Base-by-base conservation (phyloP, 2,888 invertebrate genomes). In the Didymodactylos carnosus region DNA sequence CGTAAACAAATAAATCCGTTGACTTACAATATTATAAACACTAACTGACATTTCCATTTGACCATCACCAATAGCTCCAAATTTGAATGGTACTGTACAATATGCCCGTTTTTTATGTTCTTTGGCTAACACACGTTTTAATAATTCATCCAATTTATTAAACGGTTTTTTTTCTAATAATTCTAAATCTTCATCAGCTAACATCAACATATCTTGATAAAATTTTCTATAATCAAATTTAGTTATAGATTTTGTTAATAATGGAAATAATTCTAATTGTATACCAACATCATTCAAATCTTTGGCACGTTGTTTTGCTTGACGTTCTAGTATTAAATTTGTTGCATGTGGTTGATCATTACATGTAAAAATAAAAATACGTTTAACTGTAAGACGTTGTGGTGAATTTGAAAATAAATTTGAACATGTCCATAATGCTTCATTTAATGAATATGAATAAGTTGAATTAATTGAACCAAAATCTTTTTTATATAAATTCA, bases 241-340 rank as follows among this genome's bases (percentile, higher is more conserved):
- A 35, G 78, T 77, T 62, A 19, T 29, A 14, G 78, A 78, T 29
- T 81, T 80, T 27, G 80, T 79, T 70, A 80, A 79, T 40, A 84
- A 78, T 76, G 81, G 83, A 78, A 89, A 85, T 39, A 89, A 81
- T 77, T 86, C 87, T 70, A 90, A 83, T 76, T 87, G 86, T 75
- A 89, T 87, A 75, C 87, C 86, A 25, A 86, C 86, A 78, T 88
- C 87, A 49, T 86, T 85, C 74, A 89, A 83, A 79, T 89, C 89
- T 74, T 83, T 84, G 0, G 88, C 88, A 81, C 87, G 87, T 71
- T 87, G 86, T 39, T 87, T 82, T 4, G 88, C 87, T 76, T 86
- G 86, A 49, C 80, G 78, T 80, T 83, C 78, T 25, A 79, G 76
- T 19, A 74, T 39, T 16, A 29, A 69, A 27, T 73, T 71, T 39